Base-by-base conservation (phyloP, 2,797 vertebrate species). In the Semaprochilodus insignis region DNA sequence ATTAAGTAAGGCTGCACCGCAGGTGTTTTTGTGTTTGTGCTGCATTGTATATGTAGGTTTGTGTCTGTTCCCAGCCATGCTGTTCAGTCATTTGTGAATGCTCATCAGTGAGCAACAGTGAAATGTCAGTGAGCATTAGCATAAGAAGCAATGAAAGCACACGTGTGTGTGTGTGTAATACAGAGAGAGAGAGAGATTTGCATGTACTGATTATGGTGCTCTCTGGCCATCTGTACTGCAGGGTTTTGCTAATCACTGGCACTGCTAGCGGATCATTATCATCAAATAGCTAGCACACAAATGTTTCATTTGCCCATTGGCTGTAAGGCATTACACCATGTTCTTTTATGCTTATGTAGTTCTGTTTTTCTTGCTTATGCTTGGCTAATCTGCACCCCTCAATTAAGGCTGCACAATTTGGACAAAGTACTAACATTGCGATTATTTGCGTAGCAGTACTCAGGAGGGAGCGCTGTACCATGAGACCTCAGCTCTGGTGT, bases 71-170 rank as follows among this genome's bases (percentile, higher is more conserved):
- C 48, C 36, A 77, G 62, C 40, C 36, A 75, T 75, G 62, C 34
- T 65, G 76, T 52, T 57, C 80, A 57, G 52, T 74, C 70, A 74
- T 78, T 81, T 81, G 69, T 34, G 23, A 73, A 81, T 59, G 31
- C 54, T 71, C 66, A 81, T 74, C 67, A 55, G 69, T 75, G 62
- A 63, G 65, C 74, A 54, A 55, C 63, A 36, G 57, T 60, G 59
- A 82, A 78, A 82, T 84, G 77, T 77, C 80, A 84, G 60, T 77
- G 66, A 71, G 59, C 72, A 70, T 80, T 79, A 60, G 66, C 76
- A 81, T 55, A 51, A 69, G 21, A 74, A 48, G 69, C 17, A 34
- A 19, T 73, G 48, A 7, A n/a, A 63, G 48, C 25, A 48, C 51
- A 60, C 40, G 67, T 66, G 67, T 34, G 74, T 77, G 31, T 48